Evolutionary conservation across 2,113 vertebrate genomes (phyloP).

Genomic region (Connochaetes taurinus): DNA sequence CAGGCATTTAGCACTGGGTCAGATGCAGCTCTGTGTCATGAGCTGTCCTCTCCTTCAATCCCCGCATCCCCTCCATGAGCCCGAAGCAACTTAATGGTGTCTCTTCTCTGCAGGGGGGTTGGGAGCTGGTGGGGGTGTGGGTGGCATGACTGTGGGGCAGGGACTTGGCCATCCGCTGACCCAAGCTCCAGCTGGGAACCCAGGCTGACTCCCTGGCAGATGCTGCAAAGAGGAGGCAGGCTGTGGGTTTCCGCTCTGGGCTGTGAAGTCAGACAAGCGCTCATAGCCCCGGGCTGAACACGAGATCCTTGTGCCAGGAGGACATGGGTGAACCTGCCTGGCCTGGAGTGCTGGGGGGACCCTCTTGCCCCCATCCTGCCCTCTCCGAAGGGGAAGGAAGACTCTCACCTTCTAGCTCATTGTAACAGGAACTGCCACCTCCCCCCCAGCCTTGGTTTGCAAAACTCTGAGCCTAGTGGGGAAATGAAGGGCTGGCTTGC

Average conservation of each 20-base stretch:
- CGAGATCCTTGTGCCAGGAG: neutral
- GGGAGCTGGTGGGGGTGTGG: neutral
- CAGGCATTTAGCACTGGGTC: accelerated
- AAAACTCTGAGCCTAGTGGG: constrained; percentile 57
- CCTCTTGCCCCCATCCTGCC: neutral
- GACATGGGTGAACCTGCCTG: neutral
- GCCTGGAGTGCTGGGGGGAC: neutral
- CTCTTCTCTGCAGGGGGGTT: neutral
- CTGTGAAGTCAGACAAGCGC: neutral
- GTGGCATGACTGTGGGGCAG: neutral
- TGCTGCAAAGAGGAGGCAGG: neutral
- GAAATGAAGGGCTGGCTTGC: constrained; percentile 61
- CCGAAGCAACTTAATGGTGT: accelerated
- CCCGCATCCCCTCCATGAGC: accelerated
- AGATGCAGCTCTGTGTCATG: neutral
- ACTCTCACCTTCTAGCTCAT: neutral
- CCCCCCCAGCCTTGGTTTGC: constrained; percentile 51
- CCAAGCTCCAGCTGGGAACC: neutral
- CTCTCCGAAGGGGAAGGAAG: constrained; percentile 45
- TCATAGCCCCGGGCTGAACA: accelerated
- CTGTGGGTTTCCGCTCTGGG: neutral
- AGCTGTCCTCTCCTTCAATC: neutral
- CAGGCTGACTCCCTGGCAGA: neutral
- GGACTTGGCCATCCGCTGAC: neutral
- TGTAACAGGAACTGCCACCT: constrained; percentile 55